Conservation (phyloP, 2,888 invertebrate genomes). For the Axea sp. region DNA sequence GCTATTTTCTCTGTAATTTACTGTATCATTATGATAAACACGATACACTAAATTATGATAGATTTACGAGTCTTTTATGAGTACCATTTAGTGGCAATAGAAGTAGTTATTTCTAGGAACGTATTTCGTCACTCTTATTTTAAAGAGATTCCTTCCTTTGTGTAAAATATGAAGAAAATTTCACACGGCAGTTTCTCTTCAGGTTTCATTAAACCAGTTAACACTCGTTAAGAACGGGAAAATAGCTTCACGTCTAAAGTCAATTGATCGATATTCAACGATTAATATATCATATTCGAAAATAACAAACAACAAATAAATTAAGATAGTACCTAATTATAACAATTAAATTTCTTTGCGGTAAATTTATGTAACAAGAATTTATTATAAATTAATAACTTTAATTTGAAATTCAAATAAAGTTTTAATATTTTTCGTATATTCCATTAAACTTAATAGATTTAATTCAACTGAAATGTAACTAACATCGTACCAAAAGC, state of each 20-base stretch:
- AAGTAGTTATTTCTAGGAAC: slow-evolving; percentile 28
- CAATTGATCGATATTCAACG: too few species aligned
- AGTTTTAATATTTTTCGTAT: too few species aligned
- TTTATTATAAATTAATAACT: too few species aligned
- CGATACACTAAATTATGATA: slow-evolving; percentile 49
- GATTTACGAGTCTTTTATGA: slow-evolving; percentile 35
- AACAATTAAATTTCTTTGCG: too few species aligned
- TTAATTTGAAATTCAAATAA: too few species aligned
- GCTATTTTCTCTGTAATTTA: slow-evolving; percentile 43
- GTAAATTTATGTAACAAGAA: too few species aligned
- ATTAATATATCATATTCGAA: too few species aligned
- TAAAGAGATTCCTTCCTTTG: slow-evolving; percentile 36
- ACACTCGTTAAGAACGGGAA: not conserved
- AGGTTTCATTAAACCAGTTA: slow-evolving; percentile 9
- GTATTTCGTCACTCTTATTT: slow-evolving; percentile 44
- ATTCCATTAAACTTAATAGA: too few species aligned
- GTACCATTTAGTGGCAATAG: slow-evolving; percentile 36
- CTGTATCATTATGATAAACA: slow-evolving; percentile 43
- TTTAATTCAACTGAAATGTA: too few species aligned
- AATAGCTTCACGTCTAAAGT: not conserved
- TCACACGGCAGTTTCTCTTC: not conserved
- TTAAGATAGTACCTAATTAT: too few species aligned
- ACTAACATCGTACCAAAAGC: too few species aligned
- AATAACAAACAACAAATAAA: too few species aligned
- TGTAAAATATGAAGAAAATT: slow-evolving; percentile 7